phyloP scores from a whole-genome alignment of 2,797 vertebrate species.

The Lerista edwardsae region DNA sequence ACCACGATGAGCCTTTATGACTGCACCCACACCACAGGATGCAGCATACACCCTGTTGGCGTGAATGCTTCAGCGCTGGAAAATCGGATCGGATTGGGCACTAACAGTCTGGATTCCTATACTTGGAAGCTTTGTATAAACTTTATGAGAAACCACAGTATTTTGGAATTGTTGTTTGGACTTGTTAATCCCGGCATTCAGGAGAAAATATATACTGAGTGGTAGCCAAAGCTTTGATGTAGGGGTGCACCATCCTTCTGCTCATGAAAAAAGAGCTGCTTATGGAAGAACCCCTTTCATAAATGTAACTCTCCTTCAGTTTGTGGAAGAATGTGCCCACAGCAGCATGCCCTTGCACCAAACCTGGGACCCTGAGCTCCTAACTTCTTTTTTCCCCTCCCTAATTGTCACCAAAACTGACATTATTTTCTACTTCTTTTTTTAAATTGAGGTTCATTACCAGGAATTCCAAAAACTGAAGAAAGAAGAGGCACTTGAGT shows the following conservation, averaged over 20 bases:
- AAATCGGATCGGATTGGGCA: too few species aligned
- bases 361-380: background rate
- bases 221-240: too few species aligned
- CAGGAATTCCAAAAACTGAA: conserved; percentile 76
- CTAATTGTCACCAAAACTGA: conserved; percentile 42
- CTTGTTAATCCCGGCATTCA: background rate
- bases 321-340: too few species aligned
- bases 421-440: conserved; percentile 50
- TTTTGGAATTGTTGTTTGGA: background rate
- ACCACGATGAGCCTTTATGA: too few species aligned
- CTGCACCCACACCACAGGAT: too few species aligned
- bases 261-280: too few species aligned
- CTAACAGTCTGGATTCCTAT: background rate
- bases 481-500: conserved; percentile 66
- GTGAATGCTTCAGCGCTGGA: too few species aligned
- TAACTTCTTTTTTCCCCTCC: background rate
- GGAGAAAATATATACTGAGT: background rate
- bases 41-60: too few species aligned
- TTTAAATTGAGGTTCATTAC: conserved; percentile 77
- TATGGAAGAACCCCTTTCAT: too few species aligned
- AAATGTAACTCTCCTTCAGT: too few species aligned
- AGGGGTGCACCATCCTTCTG: too few species aligned
- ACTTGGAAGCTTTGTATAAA: background rate
- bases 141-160: background rate
- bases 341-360: too few species aligned